These are phyloP conservation scores for Prinia subflava DNA, from an alignment of 2,113 vertebrate genomes.

Conservation along the genomic window DNA sequence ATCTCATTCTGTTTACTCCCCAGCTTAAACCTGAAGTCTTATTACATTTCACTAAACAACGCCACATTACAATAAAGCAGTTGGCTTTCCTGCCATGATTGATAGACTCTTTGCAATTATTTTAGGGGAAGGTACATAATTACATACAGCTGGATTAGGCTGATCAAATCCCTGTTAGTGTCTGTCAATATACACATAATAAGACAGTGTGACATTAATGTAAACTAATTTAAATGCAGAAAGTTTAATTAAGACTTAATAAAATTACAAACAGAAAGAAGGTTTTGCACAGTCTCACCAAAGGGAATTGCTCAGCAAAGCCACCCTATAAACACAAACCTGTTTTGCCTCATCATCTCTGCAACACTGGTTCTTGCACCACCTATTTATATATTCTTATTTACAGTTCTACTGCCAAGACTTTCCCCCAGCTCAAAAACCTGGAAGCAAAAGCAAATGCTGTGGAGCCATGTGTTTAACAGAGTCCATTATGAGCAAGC, in stretches of 20 bases:
- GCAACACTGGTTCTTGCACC: background rate
- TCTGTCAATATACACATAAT: slow-evolving; percentile 11
- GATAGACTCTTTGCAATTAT: slow-evolving; percentile 45
- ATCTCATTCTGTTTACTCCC: background rate
- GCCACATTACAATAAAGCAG: slow-evolving; percentile 18
- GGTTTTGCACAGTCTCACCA: background rate
- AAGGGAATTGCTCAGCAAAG: background rate
- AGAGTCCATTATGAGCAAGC: background rate
- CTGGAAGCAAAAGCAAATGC: background rate
- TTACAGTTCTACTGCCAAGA: background rate
- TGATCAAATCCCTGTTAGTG: slow-evolving; percentile 37
- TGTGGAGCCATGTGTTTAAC: background rate
- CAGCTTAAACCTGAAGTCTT: slow-evolving; percentile 12
- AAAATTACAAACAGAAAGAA: background rate
- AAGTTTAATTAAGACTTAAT: slow-evolving; percentile 54
- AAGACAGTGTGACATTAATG: slow-evolving; percentile 18
- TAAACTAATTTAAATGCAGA: slow-evolving; percentile 42
- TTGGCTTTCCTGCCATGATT: background rate
- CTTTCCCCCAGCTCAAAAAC: background rate
- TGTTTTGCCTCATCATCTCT: background rate
- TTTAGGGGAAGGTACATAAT: slow-evolving; percentile 35
- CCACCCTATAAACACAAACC: background rate
- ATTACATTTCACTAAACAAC: slow-evolving; percentile 45
- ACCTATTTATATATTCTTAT: background rate
- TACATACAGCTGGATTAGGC: slow-evolving; percentile 37